Percentiles rank a stretch among this genome's conserved stretches.
Conservation (phyloP, 2,888 invertebrate genomes). For the Crossocerus cetratus region DNA sequence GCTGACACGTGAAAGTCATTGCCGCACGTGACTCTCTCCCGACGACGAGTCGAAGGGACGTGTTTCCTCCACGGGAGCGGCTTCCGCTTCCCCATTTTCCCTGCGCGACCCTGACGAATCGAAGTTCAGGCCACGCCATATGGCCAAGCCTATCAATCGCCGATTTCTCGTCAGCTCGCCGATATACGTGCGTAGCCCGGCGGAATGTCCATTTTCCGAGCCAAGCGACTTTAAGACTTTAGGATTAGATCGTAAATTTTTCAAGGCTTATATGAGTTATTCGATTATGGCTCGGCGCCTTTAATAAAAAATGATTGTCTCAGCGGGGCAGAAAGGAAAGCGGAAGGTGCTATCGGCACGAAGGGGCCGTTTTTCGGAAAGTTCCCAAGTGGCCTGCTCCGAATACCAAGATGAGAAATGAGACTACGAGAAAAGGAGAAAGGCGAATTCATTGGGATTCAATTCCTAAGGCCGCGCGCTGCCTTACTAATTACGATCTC, state of each 20-base stretch:
- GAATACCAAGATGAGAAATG: no score
- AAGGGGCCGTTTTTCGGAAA: no score
- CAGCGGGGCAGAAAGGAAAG: not conserved
- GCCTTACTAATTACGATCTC: conserved; percentile 26
- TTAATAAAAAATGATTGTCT: not conserved
- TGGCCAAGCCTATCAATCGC: no score
- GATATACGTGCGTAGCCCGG: no score
- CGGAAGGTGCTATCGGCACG: not conserved
- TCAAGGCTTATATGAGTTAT: no score
- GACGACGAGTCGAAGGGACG: conserved; percentile 5
- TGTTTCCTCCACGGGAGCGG: conserved; percentile 8
- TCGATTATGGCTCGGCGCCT: no score
- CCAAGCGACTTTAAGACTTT: no score
- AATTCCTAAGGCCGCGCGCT: not conserved
- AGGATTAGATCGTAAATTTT: no score
- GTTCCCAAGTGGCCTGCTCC: no score
- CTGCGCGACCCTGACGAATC: conserved; percentile 44
- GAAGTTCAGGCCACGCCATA: not conserved
- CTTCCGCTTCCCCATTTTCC: conserved; percentile 24
- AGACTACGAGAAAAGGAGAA: no score
- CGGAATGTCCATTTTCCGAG: no score
- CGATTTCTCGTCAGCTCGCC: no score
- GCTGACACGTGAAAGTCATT: conserved; percentile 31
- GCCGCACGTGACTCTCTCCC: conserved; percentile 31
- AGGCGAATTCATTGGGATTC: conserved; percentile 4